These are phyloP conservation scores for Xylophagus ater DNA, from an alignment of 2,888 invertebrate species.

Conservation along the genomic window DNA sequence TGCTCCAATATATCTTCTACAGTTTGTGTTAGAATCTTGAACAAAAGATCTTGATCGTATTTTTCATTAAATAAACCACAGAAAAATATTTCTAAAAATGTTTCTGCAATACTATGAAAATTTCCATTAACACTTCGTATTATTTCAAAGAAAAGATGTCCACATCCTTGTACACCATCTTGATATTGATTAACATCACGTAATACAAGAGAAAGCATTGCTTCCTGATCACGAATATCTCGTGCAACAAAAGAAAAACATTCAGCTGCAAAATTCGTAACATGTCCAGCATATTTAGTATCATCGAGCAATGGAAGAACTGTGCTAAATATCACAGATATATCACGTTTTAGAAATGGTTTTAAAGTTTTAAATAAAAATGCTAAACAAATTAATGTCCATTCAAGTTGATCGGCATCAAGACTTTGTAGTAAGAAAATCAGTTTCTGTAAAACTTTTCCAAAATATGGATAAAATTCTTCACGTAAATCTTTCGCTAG, in stretches of 20 bases:
- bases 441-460: slow-evolving; percentile 59
- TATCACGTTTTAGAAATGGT: slow-evolving; percentile 68
- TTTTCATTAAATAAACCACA: slow-evolving; percentile 46
- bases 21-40: slow-evolving; percentile 54
- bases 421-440: slow-evolving; percentile 60
- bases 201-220: slow-evolving; percentile 59
- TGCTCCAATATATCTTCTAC: slow-evolving; percentile 50
- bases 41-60: slow-evolving; percentile 30
- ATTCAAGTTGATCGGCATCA: slow-evolving; percentile 75
- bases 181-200: slow-evolving; percentile 52
- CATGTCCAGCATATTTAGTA: slow-evolving; percentile 61
- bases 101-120: slow-evolving; percentile 73
- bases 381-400: slow-evolving; percentile 75
- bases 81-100: slow-evolving; percentile 57
- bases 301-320: slow-evolving; percentile 67
- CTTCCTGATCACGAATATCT: slow-evolving; percentile 69
- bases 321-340: slow-evolving; percentile 57
- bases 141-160: slow-evolving; percentile 79
- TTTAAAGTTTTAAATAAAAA: slow-evolving; percentile 85
- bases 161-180: slow-evolving; percentile 67
- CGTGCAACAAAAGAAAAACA: slow-evolving; percentile 91
- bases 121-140: slow-evolving; percentile 70
- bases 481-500: slow-evolving; percentile 76
- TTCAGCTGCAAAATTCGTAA: slow-evolving; percentile 89
- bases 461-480: slow-evolving; percentile 82